Evolutionary conservation across 2,113 vertebrate species (phyloP).

Genomic region (Perognathus longimembris): DNA sequence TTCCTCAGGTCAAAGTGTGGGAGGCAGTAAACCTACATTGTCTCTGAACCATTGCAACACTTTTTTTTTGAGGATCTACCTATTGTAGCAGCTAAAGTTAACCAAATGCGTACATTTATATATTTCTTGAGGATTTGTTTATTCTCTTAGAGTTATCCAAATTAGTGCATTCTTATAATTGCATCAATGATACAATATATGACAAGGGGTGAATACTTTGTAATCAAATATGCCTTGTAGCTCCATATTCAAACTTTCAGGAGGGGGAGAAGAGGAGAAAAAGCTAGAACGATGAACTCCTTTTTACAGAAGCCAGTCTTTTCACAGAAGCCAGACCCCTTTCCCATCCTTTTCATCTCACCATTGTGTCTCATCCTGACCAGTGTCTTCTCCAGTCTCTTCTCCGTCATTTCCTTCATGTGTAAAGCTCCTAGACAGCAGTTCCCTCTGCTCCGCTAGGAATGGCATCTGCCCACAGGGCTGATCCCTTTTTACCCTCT

Average conservation of each 20-base stretch:
- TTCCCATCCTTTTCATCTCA: background rate
- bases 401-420: slow-evolving; percentile 1
- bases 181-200: background rate
- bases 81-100: too few relatives aligned
- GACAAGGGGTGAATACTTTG: background rate
- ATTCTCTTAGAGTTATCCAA: background rate
- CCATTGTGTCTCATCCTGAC: background rate
- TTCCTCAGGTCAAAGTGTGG: background rate
- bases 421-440: background rate
- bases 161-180: background rate
- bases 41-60: background rate
- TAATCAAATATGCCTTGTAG: slow-evolving; percentile 7
- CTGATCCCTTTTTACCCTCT: slow-evolving; percentile 20
- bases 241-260: slow-evolving; percentile 17
- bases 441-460: background rate
- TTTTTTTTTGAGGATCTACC: too few relatives aligned
- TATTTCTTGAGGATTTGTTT: slow-evolving; percentile 29
- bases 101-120: background rate
- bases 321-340: background rate
- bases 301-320: background rate
- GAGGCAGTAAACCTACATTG: background rate
- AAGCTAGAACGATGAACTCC: background rate
- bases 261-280: background rate
- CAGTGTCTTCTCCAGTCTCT: background rate
- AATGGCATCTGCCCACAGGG: slow-evolving; percentile 25